Evolutionary conservation across 2,797 vertebrate species (phyloP), one percentile per base, ranked within the genome.

Genomic region (Rhinoraja longicauda): DNA sequence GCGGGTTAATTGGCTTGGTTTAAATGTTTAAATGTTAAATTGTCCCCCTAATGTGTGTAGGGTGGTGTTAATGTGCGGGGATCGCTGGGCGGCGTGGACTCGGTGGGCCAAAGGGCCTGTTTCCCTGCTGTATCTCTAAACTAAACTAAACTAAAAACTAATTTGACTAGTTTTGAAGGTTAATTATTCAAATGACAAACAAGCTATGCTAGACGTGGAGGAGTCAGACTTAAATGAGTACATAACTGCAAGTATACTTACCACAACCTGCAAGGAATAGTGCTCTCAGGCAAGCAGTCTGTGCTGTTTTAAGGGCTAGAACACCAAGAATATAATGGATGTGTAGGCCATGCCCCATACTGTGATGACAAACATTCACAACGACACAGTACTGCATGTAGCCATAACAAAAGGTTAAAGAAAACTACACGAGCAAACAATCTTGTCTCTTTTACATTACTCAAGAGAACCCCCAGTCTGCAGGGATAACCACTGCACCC

Each of bases 301-400:
- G 76, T 36, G 73, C n/a, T 77, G 32, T 19, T 32, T 32, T 77
- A 77, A 77, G 32, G 9, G n/a, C 4, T 36, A 84, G 81, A 53
- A 57, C 81, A 84, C 21, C 81, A 84, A 45, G 45, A 53, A 53
- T 57, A 12, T 45, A 84, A 24, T 84, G 57, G 81, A 45, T 59
- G 53, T 84, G 53, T 57, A 21, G 81, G 9, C 12, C 81, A 57
- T 26, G 53, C 45, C 21, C 21, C 81, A 57, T 84, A 26, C 81
- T 12, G 45, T 84, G 81, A 57, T 84, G 81, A 26, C 53, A 84
- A 84, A 84, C 26, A 84, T 84, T 84, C 45, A 84, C 81, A 57
- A 53, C 21, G 57, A 57, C 81, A 84, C 21, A 59, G 24, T 59
- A 53, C 81, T 84, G 8, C 26, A 57, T 84, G 76, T 77, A 77